Percentiles rank a stretch among this genome's conserved stretches.
Conservation (phyloP, 2,113 vertebrate species). For the Microtus pennsylvanicus region DNA sequence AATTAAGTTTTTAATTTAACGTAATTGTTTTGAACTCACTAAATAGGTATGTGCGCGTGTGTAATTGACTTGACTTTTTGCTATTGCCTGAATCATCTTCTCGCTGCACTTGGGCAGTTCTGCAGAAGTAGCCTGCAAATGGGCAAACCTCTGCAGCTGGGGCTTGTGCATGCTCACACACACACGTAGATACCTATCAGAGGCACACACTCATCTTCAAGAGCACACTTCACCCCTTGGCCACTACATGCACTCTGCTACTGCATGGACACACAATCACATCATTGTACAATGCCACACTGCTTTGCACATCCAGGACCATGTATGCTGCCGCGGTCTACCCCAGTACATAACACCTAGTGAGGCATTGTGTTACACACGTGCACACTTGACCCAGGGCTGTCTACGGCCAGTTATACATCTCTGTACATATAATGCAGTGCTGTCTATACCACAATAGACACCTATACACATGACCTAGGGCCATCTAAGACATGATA, state of each 20-base stretch:
- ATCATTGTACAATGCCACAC: too few species aligned
- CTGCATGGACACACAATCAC: neutral
- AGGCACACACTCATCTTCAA: neutral
- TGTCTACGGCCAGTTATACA: neutral
- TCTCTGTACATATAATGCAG: neutral
- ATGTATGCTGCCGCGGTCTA: neutral
- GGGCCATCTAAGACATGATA: neutral
- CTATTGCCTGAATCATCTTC: conserved; percentile 40
- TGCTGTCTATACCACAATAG: rapidly evolving
- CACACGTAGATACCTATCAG: neutral
- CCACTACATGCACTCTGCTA: neutral
- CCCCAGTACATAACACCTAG: neutral
- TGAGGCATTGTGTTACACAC: neutral
- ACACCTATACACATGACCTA: neutral
- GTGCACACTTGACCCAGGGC: neutral
- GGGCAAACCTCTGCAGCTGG: neutral
- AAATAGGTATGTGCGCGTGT: conserved; percentile 62
- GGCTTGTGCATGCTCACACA: neutral
- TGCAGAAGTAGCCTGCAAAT: neutral
- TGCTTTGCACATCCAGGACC: neutral
- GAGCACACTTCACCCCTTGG: neutral
- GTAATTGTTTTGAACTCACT: conserved; percentile 71
- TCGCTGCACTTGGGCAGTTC: conserved; percentile 16
- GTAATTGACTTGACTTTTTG: conserved; percentile 65
- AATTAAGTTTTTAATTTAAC: conserved; percentile 79